Percentiles rank a stretch among this genome's conserved stretches.
phyloP scores from a whole-genome alignment of 2,888 invertebrate genomes.

The Petrolisthes manimaculis region DNA sequence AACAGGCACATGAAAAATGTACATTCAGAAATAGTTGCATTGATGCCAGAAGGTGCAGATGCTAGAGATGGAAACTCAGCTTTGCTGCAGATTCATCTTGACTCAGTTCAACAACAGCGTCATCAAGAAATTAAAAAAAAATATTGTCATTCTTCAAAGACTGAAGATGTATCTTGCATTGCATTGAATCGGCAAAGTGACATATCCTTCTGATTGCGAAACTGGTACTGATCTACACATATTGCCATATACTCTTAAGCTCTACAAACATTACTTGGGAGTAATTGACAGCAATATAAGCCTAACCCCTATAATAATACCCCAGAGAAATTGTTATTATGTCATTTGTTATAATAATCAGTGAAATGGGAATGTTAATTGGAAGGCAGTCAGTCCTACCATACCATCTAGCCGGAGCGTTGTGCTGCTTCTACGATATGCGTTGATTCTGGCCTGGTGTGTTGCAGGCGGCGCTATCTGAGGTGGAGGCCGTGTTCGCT shows the following conservation, averaged over 20 bases:
- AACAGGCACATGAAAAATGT: constrained; percentile 56
- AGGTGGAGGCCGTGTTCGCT: constrained; percentile 45
- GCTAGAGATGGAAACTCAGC: neutral
- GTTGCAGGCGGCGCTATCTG: constrained; percentile 57
- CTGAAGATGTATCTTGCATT: constrained; percentile 29
- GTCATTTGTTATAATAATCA: neutral
- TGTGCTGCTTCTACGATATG: constrained; percentile 42
- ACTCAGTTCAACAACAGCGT: constrained; percentile 13
- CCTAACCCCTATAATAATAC: neutral
- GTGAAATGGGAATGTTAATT: constrained; percentile 15
- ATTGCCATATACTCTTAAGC: neutral
- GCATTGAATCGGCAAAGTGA: constrained; percentile 32
- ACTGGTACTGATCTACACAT: neutral
- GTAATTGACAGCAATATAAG: neutral
- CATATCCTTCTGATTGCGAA: constrained; percentile 16
- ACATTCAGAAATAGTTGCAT: constrained; percentile 31
- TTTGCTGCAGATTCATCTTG: constrained; percentile 7
- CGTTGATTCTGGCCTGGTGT: constrained; percentile 60
- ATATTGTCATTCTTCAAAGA: constrained; percentile 23
- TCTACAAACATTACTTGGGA: neutral
- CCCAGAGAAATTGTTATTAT: neutral
- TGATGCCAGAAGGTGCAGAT: constrained; percentile 11
- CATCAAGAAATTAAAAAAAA: constrained; percentile 25
- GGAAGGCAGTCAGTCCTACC: constrained; percentile 29
- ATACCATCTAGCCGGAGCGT: constrained; percentile 39